These are phyloP conservation scores for Calypte anna DNA, from an alignment of 2,113 vertebrate species.

Conservation along the genomic window DNA sequence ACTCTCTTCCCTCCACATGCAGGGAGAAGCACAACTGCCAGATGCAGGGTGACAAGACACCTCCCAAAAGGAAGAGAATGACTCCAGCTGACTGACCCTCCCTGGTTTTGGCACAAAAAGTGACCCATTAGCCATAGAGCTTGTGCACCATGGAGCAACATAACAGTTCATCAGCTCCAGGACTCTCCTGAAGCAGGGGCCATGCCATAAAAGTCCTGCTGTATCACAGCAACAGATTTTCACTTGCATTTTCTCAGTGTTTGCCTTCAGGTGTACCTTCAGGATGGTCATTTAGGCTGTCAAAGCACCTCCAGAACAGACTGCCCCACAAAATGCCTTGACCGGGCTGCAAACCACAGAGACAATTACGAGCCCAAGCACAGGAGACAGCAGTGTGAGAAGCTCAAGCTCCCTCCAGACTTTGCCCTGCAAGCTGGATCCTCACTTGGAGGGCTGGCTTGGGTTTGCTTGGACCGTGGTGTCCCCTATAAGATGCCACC, in stretches of 20 bases:
- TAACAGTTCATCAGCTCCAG: background rate
- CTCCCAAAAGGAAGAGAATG: background rate
- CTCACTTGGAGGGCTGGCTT: background rate
- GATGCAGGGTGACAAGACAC: rapidly evolving
- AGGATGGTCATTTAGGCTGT: background rate
- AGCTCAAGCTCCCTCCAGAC: background rate
- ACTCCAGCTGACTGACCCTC: background rate
- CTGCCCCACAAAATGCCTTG: background rate
- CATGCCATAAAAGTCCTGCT: background rate
- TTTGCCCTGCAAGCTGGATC: background rate
- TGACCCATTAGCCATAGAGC: background rate
- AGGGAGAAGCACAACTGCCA: background rate
- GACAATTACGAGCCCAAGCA: background rate
- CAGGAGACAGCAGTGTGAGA: background rate
- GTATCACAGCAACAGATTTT: background rate
- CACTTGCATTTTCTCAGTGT: background rate
- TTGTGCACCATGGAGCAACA: background rate
- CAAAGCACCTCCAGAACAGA: conserved; percentile 16
- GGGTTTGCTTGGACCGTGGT: background rate
- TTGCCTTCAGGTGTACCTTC: background rate
- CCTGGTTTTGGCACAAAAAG: background rate
- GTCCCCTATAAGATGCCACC: background rate
- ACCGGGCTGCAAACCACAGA: conserved; percentile 12
- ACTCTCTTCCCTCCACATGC: background rate
- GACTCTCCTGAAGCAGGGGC: background rate